Percentiles rank a stretch among this genome's conserved stretches.
Conservation (phyloP, 1,140 invertebrate species). For the Galleria mellonella region DNA sequence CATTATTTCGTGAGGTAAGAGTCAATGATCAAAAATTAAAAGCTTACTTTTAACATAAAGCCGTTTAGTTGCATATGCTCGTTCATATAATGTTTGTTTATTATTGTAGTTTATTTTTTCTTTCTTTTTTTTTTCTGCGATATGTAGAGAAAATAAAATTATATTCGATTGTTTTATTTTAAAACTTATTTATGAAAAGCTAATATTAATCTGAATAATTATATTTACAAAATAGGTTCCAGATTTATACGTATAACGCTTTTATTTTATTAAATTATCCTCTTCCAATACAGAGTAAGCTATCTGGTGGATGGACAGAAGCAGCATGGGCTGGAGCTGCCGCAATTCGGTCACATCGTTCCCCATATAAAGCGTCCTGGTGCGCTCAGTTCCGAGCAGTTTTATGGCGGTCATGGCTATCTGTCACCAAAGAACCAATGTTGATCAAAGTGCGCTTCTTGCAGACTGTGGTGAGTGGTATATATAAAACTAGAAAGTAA, state of each 20-base stretch:
- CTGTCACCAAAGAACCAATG: constrained; percentile 91
- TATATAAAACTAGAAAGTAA: no score
- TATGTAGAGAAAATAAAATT: no score
- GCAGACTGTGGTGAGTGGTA: constrained; percentile 88
- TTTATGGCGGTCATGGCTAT: constrained; percentile 92
- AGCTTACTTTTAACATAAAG: no score
- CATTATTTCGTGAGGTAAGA: constrained; percentile 52
- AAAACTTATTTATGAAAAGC: no score
- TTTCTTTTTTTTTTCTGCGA: constrained; percentile 2
- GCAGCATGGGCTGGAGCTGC: constrained; percentile 43
- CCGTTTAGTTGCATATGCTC: no score
- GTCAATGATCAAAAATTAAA: neutral
- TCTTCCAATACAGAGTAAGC: constrained; percentile 42
- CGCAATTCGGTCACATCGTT: constrained; percentile 39
- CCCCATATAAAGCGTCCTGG: constrained; percentile 90
- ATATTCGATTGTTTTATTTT: no score
- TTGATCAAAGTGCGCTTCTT: constrained; percentile 91
- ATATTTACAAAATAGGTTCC: no score
- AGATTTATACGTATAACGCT: no score
- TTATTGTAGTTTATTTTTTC: no score
- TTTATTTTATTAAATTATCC: no score
- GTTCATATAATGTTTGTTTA: no score
- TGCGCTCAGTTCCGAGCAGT: constrained; percentile 91
- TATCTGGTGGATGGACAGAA: constrained; percentile 51
- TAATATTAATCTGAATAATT: no score